These are phyloP conservation scores for Prunella strophiata DNA, from an alignment of 2,797 vertebrate genomes.

Conservation along the genomic window DNA sequence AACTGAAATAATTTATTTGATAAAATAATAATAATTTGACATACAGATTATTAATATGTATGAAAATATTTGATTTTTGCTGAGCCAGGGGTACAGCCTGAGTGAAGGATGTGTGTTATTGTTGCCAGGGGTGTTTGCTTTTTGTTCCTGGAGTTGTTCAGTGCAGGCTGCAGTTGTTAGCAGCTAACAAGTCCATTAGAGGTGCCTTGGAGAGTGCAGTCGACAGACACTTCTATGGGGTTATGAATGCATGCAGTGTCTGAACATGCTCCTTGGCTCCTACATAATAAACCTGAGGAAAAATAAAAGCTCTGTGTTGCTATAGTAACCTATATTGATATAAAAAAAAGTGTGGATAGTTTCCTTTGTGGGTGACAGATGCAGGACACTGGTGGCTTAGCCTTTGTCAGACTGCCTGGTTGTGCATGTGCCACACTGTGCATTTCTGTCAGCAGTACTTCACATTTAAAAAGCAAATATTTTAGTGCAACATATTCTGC, in stretches of 20 bases:
- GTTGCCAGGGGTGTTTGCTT: neutral
- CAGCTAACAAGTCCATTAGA: neutral
- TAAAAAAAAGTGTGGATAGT: neutral
- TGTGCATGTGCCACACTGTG: neutral
- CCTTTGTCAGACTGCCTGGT: neutral
- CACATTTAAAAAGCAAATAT: neutral
- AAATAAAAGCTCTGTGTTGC: conserved; percentile 21
- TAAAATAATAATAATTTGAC: neutral
- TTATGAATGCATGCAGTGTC: conserved; percentile 27
- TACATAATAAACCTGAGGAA: neutral
- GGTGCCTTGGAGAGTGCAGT: neutral
- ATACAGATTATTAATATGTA: fast-evolving
- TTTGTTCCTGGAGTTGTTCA: neutral
- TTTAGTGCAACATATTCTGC: neutral
- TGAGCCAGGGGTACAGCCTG: neutral
- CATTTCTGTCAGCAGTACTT: neutral
- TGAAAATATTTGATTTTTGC: neutral
- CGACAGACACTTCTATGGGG: neutral
- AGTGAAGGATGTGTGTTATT: neutral
- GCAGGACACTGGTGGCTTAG: neutral
- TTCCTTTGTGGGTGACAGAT: conserved; percentile 15
- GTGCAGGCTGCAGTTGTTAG: neutral
- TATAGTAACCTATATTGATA: neutral
- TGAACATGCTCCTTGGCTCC: conserved; percentile 5
- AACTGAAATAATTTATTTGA: neutral